Base-by-base conservation (phyloP, 2,888 invertebrate species). In the Athetis lepigone region DNA sequence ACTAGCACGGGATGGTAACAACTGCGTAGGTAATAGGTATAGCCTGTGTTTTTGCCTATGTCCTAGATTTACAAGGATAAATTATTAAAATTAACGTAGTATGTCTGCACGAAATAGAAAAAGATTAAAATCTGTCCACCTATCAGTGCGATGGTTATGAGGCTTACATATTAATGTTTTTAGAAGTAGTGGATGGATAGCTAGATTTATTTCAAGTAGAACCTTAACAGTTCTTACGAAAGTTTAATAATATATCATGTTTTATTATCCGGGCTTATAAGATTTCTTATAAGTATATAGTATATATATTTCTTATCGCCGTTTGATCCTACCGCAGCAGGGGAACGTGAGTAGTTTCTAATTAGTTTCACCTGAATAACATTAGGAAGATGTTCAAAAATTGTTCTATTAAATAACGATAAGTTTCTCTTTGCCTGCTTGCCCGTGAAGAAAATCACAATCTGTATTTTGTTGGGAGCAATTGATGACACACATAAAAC, bases 1-100 rank as follows among this genome's bases (percentile, higher is more conserved):
- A 72, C 77, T 72, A 76, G 77, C 50, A 58, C 72, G 18, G 64
- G 77, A 63, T 47, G 33, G 43, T 18, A 59, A 49, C 21, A 70
- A 27, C 52, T 62, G 55, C 23, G 9, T 75, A 50, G 29, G 4
- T 33, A 13, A 7, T 75, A 50, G 29, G 4, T 33, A 13, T 33
- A 54, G 49, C 19, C 21, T 61, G 33, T 50, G 47, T 52, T 43
- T 52, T 23, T 62, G 21, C 36, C 6, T 8, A 8, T 46, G 65
- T 29, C 27, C 43, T 45, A 70, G 23, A 37, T 70, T 37, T 58
- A 45, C 9, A 23, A 21, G 9, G 25, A 42, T n/a, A 37, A 11
- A 8, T 40, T 23, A 11, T 1, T 9, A 68, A 0, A 27, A 55
- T 43, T 56, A 25, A 16, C 11, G 27, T 27, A 21, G n/a, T 65